Base-by-base conservation (phyloP, 2,888 invertebrate species). In the Tenthredo distinguenda region DNA sequence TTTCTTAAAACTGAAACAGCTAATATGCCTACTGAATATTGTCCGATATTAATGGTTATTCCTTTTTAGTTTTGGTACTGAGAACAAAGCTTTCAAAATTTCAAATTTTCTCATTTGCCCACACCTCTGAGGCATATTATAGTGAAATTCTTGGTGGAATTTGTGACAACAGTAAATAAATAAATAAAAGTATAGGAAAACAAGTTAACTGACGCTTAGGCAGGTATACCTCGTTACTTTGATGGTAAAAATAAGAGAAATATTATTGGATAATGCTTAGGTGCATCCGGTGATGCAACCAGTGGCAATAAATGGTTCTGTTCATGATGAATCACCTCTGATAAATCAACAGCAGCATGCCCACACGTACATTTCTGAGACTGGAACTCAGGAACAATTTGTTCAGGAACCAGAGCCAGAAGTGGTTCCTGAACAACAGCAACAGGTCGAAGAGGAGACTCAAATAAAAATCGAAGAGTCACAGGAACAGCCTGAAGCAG, bases 321-420 rank as follows among this genome's bases (percentile, higher is more conserved):
- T 93, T 84, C 94, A 94, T 84, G 93, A 93, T 84, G 93, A 94
- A 58, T 89, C 92, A 31, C 89, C 93, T 2, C 86, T 92, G 79
- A 91, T 93, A n/a, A 89, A 87, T 87, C 93, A 93, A 81, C 92
- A 90, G 85, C 90, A 88, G 34, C 91, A 91, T 40, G 90, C 89
- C 84, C 92, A 91, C 79, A 90, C 91, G 47, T 92, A 91, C 82
- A 90, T 91, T 68, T 86, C 89, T 15, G 93, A 93, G 68, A 85
- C 90, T 5, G 84, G 90, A 6, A 85, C 89, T 18, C 92, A 91
- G 84, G 90, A 93, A 84, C 92, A 91, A 84, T 93, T 93, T 68
- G 91, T 89, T 65, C 92, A 91, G 87, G 93, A 93, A 87, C 90
- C 90, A 31, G 93, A 93, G 37, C 86, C 90, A 2, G 90, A 92